phyloP scores from a whole-genome alignment of 2,113 vertebrate genomes.

The Petromus typicus region DNA sequence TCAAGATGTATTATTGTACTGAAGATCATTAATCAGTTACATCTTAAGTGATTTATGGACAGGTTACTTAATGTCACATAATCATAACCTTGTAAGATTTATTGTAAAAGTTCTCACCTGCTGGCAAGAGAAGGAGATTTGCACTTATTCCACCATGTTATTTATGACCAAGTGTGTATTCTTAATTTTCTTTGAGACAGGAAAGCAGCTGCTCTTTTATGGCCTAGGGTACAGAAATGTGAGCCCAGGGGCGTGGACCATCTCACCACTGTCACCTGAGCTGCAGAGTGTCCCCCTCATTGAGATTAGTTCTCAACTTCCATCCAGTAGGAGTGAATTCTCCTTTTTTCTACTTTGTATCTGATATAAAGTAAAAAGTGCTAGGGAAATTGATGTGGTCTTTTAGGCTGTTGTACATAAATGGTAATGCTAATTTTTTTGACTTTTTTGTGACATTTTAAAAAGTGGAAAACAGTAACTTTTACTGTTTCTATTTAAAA shows the following conservation, averaged over 20 bases:
- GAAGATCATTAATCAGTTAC: not conserved
- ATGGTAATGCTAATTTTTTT: not conserved
- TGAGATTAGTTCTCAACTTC: not conserved
- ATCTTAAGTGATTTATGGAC: slow-evolving; percentile 12
- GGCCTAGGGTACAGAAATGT: not conserved
- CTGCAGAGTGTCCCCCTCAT: not conserved
- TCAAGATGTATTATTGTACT: slow-evolving; percentile 34
- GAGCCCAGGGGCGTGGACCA: not conserved
- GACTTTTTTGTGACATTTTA: not conserved
- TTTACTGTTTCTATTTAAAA: slow-evolving; percentile 54
- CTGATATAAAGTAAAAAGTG: not conserved
- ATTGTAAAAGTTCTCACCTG: not conserved
- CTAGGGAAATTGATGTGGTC: not conserved
- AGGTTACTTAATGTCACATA: not conserved
- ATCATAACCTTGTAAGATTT: not conserved
- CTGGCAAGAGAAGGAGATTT: not conserved
- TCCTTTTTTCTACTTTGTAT: not conserved
- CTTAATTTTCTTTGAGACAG: not conserved
- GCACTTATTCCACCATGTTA: not conserved
- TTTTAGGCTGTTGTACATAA: not conserved
- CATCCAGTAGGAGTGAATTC: not conserved
- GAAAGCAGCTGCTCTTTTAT: not conserved
- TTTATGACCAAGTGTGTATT: not conserved
- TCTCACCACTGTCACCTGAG: not conserved
- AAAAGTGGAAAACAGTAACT: not conserved